These are phyloP conservation scores for Pediacus dermestoides DNA, from an alignment of 2,888 invertebrate species.

Conservation along the genomic window DNA sequence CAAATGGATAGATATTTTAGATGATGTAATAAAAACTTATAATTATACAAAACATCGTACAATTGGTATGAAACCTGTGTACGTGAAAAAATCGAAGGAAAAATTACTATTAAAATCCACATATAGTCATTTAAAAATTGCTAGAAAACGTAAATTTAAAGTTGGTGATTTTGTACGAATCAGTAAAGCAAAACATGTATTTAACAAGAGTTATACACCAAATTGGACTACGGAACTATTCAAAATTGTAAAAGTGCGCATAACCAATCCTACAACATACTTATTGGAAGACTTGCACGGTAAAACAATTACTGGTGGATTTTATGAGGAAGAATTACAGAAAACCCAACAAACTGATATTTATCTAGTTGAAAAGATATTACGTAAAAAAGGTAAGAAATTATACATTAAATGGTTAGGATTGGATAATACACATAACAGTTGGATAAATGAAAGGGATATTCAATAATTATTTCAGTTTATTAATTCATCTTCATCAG, in stretches of 20 bases:
- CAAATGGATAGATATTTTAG: constrained; percentile 32
- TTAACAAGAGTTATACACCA: constrained; percentile 40
- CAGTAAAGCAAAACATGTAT: constrained; percentile 34
- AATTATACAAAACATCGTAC: constrained; percentile 39
- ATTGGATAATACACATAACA: constrained; percentile 30
- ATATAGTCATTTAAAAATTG: constrained; percentile 30
- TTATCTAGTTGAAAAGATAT: constrained; percentile 32
- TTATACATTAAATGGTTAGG: constrained; percentile 31
- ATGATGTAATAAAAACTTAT: constrained; percentile 28
- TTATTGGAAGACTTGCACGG: constrained; percentile 30
- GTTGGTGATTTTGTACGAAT: constrained; percentile 39
- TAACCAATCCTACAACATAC: constrained; percentile 36
- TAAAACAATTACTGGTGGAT: constrained; percentile 29
- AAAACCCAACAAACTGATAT: constrained; percentile 25
- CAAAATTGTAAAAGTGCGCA: constrained; percentile 30
- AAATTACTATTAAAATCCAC: constrained; percentile 24
- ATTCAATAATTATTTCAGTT: too few relatives aligned
- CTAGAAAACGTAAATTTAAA: constrained; percentile 24
- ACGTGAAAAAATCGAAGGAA: constrained; percentile 39
- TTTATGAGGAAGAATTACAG: constrained; percentile 32
- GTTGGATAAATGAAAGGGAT: constrained; percentile 29
- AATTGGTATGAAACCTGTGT: constrained; percentile 36
- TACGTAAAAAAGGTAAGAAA: constrained; percentile 24
- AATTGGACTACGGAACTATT: constrained; percentile 42
- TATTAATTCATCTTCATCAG: too few relatives aligned